phyloP scores from a whole-genome alignment of 2,888 invertebrate species.

The Monopis laevigella region DNA sequence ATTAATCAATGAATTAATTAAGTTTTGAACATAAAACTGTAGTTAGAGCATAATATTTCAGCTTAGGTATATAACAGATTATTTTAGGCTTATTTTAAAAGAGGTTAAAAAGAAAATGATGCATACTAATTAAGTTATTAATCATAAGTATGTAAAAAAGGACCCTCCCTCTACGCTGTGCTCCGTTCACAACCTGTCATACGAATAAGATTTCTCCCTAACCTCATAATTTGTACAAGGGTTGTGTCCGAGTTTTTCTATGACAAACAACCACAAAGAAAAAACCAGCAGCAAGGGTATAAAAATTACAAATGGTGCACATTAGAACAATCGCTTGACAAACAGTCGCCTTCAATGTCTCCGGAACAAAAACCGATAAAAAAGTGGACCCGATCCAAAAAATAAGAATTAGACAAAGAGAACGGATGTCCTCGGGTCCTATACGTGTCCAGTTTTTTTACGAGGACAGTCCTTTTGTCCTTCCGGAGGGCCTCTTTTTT shows the following conservation, averaged over 20 bases:
- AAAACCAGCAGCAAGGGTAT: constrained; percentile 31
- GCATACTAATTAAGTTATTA: too few species aligned
- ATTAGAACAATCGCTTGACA: constrained; percentile 56
- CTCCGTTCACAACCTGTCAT: too few species aligned
- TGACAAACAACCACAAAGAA: not conserved
- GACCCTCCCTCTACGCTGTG: too few species aligned
- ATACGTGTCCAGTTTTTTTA: constrained; percentile 63
- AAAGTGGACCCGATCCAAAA: constrained; percentile 60
- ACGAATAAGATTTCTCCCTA: constrained; percentile 7
- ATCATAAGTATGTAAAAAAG: too few species aligned
- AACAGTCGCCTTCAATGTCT: constrained; percentile 44
- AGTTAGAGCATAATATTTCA: too few species aligned
- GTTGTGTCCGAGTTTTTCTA: constrained; percentile 8
- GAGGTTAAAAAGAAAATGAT: too few species aligned
- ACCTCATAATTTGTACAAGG: constrained; percentile 7
- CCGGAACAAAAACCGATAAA: constrained; percentile 68
- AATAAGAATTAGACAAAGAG: constrained; percentile 65
- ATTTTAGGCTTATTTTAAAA: too few species aligned
- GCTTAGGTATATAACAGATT: too few species aligned
- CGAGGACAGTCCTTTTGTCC: constrained; percentile 60
- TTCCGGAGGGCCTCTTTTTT: constrained; percentile 60
- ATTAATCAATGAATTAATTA: too few species aligned
- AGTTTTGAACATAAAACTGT: too few species aligned
- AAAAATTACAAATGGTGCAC: constrained; percentile 61
- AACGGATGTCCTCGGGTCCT: constrained; percentile 30